A percentile compares a stretch with the other conserved stretches of the same genome.
These are phyloP conservation scores for Apamea sordens DNA, from an alignment of 2,888 invertebrate genomes.

Conservation along the genomic window DNA sequence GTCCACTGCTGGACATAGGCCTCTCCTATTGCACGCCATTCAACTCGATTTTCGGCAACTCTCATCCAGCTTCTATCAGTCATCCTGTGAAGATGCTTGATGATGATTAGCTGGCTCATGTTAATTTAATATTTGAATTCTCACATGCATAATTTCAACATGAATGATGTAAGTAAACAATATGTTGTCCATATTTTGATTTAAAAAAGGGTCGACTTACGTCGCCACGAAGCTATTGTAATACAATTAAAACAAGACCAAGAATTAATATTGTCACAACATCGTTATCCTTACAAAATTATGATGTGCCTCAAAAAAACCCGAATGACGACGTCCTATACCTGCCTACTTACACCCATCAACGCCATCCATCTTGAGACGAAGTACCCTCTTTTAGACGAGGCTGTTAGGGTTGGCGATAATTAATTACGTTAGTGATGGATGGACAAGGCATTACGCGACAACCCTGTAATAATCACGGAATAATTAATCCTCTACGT, in stretches of 20 bases:
- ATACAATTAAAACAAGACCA: not conserved
- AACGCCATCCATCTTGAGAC: slow-evolving; percentile 48
- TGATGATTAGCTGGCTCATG: no score
- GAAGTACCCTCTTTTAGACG: slow-evolving; percentile 45
- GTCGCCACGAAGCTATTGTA: not conserved
- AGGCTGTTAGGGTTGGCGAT: slow-evolving; percentile 44
- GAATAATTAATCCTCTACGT: slow-evolving; percentile 45
- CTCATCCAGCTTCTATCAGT: no score
- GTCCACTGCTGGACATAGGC: no score
- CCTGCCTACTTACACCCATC: slow-evolving; percentile 15
- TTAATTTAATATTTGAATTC: no score
- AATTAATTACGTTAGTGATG: slow-evolving; percentile 60
- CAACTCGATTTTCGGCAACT: no score
- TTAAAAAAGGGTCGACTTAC: not conserved
- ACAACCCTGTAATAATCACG: slow-evolving; percentile 50
- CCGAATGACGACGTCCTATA: not conserved
- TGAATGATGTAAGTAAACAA: not conserved
- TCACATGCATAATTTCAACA: no score
- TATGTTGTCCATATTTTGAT: not conserved
- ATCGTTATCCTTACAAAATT: slow-evolving; percentile 6
- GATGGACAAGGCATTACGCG: slow-evolving; percentile 54
- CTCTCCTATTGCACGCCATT: no score
- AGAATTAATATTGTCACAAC: not conserved
- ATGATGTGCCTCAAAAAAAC: not conserved
- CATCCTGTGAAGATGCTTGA: no score